Evolutionary conservation across 1,140 invertebrate genomes (phyloP).

Genomic region (Colletes gigas): DNA sequence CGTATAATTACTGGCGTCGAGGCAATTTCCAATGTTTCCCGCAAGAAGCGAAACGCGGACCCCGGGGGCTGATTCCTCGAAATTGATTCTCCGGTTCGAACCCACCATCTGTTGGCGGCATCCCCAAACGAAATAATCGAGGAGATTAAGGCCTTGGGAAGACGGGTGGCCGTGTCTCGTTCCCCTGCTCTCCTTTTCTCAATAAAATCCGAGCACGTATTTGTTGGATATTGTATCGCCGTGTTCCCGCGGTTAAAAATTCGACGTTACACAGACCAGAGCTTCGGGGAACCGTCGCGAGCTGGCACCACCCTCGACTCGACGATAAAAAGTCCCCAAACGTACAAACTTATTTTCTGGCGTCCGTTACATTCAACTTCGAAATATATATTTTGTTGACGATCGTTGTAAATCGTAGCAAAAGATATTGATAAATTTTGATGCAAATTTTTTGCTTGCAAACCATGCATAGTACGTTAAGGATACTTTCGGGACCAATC

Average conservation of each 20-base stretch:
- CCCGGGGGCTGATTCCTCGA: slow-evolving; percentile 61
- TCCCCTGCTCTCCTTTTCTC: slow-evolving; percentile 34
- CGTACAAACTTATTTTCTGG: too few species aligned
- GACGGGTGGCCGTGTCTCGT: slow-evolving; percentile 35
- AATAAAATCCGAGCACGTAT: slow-evolving; percentile 58
- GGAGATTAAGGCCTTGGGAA: slow-evolving; percentile 60
- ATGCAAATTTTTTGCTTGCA: too few species aligned
- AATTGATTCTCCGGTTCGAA: slow-evolving; percentile 62
- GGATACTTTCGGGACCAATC: too few species aligned
- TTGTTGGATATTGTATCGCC: slow-evolving; percentile 47
- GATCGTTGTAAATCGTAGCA: too few species aligned
- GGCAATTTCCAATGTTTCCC: slow-evolving; percentile 57
- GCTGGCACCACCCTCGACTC: too few species aligned
- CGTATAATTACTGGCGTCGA: slow-evolving; percentile 43
- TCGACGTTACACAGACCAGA: too few species aligned
- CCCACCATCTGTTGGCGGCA: slow-evolving; percentile 66
- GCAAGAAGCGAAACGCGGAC: slow-evolving; percentile 34
- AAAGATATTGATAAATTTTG: too few species aligned
- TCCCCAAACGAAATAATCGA: slow-evolving; percentile 67
- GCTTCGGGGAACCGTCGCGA: too few species aligned
- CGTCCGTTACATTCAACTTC: too few species aligned
- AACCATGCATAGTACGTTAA: too few species aligned
- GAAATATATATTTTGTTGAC: too few species aligned
- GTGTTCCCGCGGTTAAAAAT: neutral
- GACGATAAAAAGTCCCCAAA: too few species aligned